Conservation (phyloP, 1,140 invertebrate genomes). For the Anoplolepis gracilipes region DNA sequence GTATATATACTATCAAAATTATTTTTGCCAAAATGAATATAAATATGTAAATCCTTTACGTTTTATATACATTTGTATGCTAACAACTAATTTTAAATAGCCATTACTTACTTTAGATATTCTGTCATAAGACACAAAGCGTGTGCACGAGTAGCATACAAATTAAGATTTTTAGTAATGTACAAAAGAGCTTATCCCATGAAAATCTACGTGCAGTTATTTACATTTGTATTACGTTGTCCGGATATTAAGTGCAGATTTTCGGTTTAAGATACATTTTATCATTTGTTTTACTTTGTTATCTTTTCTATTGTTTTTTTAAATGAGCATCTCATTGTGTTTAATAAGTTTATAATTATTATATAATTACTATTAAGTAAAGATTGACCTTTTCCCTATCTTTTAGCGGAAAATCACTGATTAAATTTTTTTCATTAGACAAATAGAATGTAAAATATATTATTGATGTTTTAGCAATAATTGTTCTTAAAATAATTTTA, state of each 20-base stretch:
- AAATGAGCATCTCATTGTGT: background rate
- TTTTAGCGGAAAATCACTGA: background rate
- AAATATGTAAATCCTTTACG: constrained; percentile 17
- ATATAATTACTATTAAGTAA: background rate
- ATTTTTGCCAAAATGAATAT: background rate
- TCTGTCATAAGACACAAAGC: constrained; percentile 17
- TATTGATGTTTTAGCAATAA: no score
- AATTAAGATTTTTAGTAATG: constrained; percentile 19
- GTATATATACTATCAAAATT: background rate
- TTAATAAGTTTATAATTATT: background rate
- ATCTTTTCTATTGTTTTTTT: background rate
- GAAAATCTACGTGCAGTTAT: constrained; percentile 35
- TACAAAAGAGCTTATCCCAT: constrained; percentile 34
- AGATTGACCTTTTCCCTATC: background rate
- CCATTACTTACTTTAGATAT: constrained; percentile 5
- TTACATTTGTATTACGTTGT: constrained; percentile 44
- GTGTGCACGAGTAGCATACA: constrained; percentile 29
- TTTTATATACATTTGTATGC: background rate
- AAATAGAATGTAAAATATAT: no score
- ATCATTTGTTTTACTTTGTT: background rate
- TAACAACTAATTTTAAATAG: constrained; percentile 25
- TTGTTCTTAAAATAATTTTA: background rate
- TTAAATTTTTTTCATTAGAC: background rate
- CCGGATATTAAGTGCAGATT: background rate
- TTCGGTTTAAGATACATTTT: background rate